These are phyloP conservation scores for Panagrolaimus sp. DNA, from an alignment of 1,140 invertebrate species.

Conservation along the genomic window DNA sequence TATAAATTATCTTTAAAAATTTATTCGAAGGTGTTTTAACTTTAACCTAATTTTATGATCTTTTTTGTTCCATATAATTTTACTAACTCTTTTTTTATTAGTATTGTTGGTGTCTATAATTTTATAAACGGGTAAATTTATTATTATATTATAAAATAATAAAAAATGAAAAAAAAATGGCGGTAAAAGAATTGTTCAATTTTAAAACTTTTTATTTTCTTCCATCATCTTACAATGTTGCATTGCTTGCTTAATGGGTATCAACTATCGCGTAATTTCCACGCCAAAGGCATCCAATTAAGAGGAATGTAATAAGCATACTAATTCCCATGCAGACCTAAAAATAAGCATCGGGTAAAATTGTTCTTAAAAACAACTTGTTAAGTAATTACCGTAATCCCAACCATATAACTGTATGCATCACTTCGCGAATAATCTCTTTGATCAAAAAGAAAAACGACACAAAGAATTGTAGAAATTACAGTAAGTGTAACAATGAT, in stretches of 20 bases:
- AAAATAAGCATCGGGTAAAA: neutral
- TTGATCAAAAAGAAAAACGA: constrained; percentile 5
- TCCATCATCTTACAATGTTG: too few relatives aligned
- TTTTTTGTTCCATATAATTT: neutral
- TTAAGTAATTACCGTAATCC: neutral
- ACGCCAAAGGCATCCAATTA: constrained; percentile 5
- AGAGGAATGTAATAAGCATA: neutral
- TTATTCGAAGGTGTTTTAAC: too few relatives aligned
- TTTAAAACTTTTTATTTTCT: too few relatives aligned
- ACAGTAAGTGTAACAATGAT: neutral
- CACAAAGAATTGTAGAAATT: constrained; percentile 3
- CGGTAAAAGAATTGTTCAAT: too few relatives aligned
- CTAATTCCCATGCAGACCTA: constrained; percentile 1
- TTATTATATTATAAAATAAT: too few relatives aligned
- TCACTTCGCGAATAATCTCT: neutral
- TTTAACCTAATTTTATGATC: too few relatives aligned
- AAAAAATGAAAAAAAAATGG: neutral
- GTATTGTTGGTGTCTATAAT: neutral
- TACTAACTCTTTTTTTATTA: neutral
- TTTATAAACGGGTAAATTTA: neutral
- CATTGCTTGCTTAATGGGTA: neutral
- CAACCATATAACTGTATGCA: constrained; percentile 9
- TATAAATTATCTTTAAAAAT: neutral
- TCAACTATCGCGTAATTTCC: constrained; percentile 2
- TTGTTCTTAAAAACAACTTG: neutral